Evolutionary conservation across 2,797 vertebrate species (phyloP).

Genomic region (Halcyon chelicuti): DNA sequence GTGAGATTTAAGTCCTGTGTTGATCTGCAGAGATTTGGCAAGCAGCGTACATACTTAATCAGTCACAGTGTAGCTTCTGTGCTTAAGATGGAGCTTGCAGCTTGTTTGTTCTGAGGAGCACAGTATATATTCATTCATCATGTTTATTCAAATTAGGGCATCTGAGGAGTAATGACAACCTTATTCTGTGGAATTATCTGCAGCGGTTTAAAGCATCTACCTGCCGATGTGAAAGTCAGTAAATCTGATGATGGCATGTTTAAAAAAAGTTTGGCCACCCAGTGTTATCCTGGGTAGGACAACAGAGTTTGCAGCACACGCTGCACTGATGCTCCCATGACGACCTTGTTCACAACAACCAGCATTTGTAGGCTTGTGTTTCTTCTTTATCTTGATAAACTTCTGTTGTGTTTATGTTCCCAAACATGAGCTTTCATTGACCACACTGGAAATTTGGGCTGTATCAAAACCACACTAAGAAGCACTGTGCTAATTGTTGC

Average conservation of each 20-base stretch:
- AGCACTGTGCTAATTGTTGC: background rate
- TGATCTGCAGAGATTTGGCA: conserved; percentile 70
- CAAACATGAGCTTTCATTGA: background rate
- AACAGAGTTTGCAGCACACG: background rate
- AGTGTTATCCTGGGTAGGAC: background rate
- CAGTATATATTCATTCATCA: conserved; percentile 26
- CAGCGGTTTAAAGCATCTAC: background rate
- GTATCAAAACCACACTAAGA: background rate
- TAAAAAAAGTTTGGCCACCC: background rate
- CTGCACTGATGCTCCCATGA: background rate
- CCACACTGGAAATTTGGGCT: background rate
- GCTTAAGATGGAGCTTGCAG: conserved; percentile 35
- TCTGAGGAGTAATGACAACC: background rate
- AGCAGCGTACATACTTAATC: conserved; percentile 56
- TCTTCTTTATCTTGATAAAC: rapidly evolving
- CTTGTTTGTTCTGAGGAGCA: conserved; percentile 53
- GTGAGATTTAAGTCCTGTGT: conserved; percentile 65
- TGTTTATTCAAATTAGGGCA: conserved; percentile 45
- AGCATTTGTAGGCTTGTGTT: background rate
- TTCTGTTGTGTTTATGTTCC: background rate
- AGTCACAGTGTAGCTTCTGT: conserved; percentile 18
- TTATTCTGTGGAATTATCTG: background rate
- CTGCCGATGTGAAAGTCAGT: background rate
- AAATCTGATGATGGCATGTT: background rate
- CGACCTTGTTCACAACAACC: background rate